Evolutionary conservation across 2,888 invertebrate genomes (phyloP).

Genomic region (Plagodis pulveraria): DNA sequence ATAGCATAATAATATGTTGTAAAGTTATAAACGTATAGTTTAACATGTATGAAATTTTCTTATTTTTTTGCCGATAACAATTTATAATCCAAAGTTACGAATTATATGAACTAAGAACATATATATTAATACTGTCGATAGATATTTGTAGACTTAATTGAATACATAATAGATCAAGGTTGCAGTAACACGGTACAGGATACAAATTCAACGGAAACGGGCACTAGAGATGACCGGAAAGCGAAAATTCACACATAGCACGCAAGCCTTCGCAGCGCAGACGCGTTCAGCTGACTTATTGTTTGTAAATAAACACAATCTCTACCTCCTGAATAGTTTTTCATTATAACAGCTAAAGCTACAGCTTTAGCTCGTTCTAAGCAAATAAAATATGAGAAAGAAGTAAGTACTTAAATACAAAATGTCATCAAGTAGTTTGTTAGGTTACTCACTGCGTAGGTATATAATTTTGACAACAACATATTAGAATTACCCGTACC

Average conservation of each 20-base stretch:
- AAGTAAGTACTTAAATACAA: too few species aligned
- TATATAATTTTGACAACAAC: too few species aligned
- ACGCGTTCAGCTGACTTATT: constrained; percentile 9
- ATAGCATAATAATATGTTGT: too few species aligned
- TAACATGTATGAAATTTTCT: too few species aligned
- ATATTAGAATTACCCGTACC: background rate
- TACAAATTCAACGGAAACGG: constrained; percentile 54
- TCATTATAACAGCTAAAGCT: constrained; percentile 3
- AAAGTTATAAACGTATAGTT: too few species aligned
- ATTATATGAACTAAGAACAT: background rate
- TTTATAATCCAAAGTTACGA: too few species aligned
- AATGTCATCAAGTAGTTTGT: too few species aligned
- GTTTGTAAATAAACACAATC: constrained; percentile 22
- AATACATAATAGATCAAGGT: constrained; percentile 43
- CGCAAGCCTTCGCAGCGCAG: constrained; percentile 51
- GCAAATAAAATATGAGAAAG: too few species aligned
- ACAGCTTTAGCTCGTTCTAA: too few species aligned
- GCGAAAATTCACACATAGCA: constrained; percentile 61
- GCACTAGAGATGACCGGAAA: constrained; percentile 71
- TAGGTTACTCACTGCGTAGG: too few species aligned
- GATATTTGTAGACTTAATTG: background rate
- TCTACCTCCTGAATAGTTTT: background rate
- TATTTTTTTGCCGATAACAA: too few species aligned
- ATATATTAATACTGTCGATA: background rate
- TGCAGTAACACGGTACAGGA: constrained; percentile 44